Evolutionary conservation across 2,888 invertebrate genomes (phyloP), one percentile per base, ranked within the genome.

Genomic region (Lasioglossum figueresi): DNA sequence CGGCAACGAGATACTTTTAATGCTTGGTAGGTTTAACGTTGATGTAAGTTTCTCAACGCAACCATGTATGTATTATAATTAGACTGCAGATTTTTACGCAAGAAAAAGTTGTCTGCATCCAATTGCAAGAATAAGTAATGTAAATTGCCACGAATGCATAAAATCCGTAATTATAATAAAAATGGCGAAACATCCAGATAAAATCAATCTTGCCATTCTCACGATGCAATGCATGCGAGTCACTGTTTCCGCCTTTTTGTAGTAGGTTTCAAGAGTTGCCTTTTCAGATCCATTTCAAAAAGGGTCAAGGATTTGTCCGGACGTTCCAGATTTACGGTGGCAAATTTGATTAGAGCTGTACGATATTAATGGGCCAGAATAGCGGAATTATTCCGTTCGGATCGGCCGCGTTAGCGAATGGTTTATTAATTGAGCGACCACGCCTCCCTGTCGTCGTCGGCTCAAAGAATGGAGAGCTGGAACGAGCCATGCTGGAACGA

Each of bases 401-500:
- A 23, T 68, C 37, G 34, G 12, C 37, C 34, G 37, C 34, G 23
- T 40, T 66, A 34, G 23, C 68, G 68, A n/a, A 34, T 37, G 68
- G 40, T 68, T 68, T 68, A 37, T 68, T 68, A 68, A 37, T 68
- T 37, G 68, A 40, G 23, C 37, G 37, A n/a, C 68, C 37, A 37
- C 37, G 37, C 71, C 43, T 68, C 68, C 68, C 12, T 23, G 68
- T 68, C 68, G 68, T 19, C 66, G 59, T 34, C n/a, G 37, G 68
- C 12, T 68, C 68, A 37, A 68, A 68, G 34, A 68, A 19, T 37
- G 48, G 34, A 73, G 48, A 52, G 48, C 52, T 23, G 52, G 19
- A 52, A 40, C 59, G 66, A 52, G 19, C 71, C 75, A 43, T 3
- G 78, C 40, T 48, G 52, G 40, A 66, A 34, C 63, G 31, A 68